Evolutionary conservation across 2,888 invertebrate genomes (phyloP).

Genomic region (Ophion obscuratus): DNA sequence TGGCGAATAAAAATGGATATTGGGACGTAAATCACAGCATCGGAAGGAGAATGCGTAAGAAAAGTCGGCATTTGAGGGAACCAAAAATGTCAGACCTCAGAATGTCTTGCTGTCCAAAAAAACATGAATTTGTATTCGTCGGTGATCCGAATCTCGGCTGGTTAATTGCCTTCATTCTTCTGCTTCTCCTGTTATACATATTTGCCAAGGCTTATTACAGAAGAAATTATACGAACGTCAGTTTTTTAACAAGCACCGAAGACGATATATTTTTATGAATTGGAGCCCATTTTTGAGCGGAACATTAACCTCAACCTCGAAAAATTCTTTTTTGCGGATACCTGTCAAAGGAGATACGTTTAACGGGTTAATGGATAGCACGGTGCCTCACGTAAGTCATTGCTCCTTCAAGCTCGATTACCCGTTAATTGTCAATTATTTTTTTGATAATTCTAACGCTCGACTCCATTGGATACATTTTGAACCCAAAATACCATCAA

Average conservation of each 20-base stretch:
- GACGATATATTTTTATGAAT: neutral
- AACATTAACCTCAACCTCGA: too few species aligned
- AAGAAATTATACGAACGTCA: constrained; percentile 32
- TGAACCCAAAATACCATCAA: too few species aligned
- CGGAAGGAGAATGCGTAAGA: neutral
- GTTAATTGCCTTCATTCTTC: constrained; percentile 42
- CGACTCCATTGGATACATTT: too few species aligned
- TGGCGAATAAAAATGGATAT: neutral
- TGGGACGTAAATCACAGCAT: neutral
- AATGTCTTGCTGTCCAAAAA: constrained; percentile 53
- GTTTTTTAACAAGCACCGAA: neutral
- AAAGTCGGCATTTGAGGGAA: neutral
- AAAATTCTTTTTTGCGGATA: too few species aligned
- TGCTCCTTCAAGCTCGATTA: too few species aligned
- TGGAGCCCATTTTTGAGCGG: neutral
- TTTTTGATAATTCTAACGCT: too few species aligned
- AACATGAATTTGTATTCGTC: constrained; percentile 8
- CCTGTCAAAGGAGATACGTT: too few species aligned
- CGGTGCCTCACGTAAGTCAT: too few species aligned
- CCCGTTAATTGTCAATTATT: too few species aligned
- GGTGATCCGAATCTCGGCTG: constrained; percentile 55
- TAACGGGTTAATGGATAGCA: too few species aligned
- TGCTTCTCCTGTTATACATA: constrained; percentile 39
- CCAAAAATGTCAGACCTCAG: neutral
- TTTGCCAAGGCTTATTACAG: constrained; percentile 43